These are phyloP conservation scores for Mus musculus DNA, from an alignment of 2,113 vertebrate species.

Conservation along the genomic window DNA sequence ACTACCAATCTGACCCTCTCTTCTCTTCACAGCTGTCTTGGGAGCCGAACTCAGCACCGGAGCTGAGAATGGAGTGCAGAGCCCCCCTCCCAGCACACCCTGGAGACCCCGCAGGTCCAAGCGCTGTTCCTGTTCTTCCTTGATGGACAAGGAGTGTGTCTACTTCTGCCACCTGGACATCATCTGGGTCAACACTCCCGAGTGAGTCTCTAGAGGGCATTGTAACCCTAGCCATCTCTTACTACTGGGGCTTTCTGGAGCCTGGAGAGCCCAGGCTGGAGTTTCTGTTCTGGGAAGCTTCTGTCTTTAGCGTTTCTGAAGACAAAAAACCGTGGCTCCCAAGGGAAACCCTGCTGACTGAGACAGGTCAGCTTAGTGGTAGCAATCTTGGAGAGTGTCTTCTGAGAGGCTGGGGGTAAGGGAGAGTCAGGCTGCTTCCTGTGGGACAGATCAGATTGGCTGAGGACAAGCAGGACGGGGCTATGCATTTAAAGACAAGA, in stretches of 20 bases:
- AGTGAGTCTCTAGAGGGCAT: slow-evolving; percentile 90
- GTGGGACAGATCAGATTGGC: neutral
- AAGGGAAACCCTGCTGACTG: rapidly evolving
- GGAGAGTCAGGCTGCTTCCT: neutral
- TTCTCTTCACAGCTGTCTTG: slow-evolving; percentile 73
- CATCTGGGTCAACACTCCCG: slow-evolving; percentile 99
- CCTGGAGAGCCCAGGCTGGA: neutral
- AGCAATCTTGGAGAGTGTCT: neutral
- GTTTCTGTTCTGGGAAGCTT: neutral
- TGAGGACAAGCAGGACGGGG: too few relatives aligned
- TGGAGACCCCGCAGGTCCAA: slow-evolving; percentile 88
- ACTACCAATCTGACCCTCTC: neutral
- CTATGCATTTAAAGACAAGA: neutral
- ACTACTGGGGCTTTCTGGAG: neutral
- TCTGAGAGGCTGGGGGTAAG: neutral
- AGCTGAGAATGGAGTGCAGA: slow-evolving; percentile 35
- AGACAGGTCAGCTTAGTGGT: neutral
- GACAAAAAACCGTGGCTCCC: neutral
- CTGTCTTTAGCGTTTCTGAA: neutral
- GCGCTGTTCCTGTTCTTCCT: slow-evolving; percentile 95
- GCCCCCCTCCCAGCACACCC: slow-evolving; percentile 54
- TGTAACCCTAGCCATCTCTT: neutral
- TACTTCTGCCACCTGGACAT: slow-evolving; percentile 99
- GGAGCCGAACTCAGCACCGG: slow-evolving; percentile 54
- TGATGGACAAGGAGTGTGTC: slow-evolving; percentile 97